Percentiles rank a stretch among this genome's conserved stretches.
Conservation (phyloP, 1,140 invertebrate species). For the Drosophila busckii region DNA sequence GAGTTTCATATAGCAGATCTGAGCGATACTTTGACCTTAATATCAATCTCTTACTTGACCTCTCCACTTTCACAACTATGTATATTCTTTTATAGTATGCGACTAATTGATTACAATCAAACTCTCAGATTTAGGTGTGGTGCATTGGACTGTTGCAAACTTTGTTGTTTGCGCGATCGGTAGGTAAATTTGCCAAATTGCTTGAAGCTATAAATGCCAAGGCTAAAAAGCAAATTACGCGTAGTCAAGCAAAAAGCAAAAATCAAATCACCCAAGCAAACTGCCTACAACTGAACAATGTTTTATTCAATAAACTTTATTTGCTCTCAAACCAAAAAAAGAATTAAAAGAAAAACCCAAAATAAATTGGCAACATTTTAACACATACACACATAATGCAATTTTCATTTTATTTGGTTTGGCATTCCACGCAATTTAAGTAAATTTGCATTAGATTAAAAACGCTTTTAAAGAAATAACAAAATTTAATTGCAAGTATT, state of each 20-base stretch:
- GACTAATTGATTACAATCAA: slow-evolving; percentile 33
- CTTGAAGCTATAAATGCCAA: slow-evolving; percentile 51
- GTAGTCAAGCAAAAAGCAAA: slow-evolving; percentile 15
- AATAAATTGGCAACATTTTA: slow-evolving; percentile 46
- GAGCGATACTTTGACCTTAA: too few species aligned
- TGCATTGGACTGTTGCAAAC: slow-evolving; percentile 62
- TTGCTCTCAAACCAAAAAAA: slow-evolving; percentile 10
- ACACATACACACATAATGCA: slow-evolving; percentile 26
- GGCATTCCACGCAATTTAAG: slow-evolving; percentile 28
- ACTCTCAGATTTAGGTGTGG: slow-evolving; percentile 62
- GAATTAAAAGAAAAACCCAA: background rate
- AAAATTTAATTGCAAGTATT: slow-evolving; percentile 39
- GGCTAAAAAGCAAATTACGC: slow-evolving; percentile 34
- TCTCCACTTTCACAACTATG: too few species aligned
- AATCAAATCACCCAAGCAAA: slow-evolving; percentile 13
- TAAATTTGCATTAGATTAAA: slow-evolving; percentile 21
- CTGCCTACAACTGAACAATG: slow-evolving; percentile 15
- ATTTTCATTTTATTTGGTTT: slow-evolving; percentile 32
- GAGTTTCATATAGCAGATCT: too few species aligned
- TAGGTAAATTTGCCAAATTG: slow-evolving; percentile 64
- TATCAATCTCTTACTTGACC: too few species aligned
- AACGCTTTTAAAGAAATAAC: slow-evolving; percentile 33
- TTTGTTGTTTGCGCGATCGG: slow-evolving; percentile 59
- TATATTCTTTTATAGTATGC: slow-evolving; percentile 7
- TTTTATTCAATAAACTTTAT: slow-evolving; percentile 14